phyloP scores from a whole-genome alignment of 2,888 invertebrate genomes.

The Phortica okadai region DNA sequence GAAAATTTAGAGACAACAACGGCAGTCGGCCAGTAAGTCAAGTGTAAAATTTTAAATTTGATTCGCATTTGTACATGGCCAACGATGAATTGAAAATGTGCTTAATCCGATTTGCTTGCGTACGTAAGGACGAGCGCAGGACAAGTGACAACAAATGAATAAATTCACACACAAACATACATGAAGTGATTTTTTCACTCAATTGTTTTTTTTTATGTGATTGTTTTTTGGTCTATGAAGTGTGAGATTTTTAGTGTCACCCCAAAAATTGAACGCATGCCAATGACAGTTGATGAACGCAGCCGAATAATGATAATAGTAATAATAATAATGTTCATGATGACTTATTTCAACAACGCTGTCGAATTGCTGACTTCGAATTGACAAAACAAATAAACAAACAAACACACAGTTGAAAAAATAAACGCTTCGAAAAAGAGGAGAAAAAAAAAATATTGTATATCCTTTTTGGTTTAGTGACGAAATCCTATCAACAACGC shows the following conservation, averaged over 20 bases:
- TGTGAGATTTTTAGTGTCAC: background rate
- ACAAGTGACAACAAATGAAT: conserved; percentile 57
- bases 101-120: conserved; percentile 75
- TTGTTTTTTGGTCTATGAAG: background rate
- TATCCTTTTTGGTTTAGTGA: conserved; percentile 45
- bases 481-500: conserved; percentile 61
- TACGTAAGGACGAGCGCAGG: conserved; percentile 2
- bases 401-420: conserved; percentile 30
- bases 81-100: conserved; percentile 70
- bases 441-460: background rate
- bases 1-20: background rate
- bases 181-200: background rate
- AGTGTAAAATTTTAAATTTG: conserved; percentile 77
- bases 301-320: background rate
- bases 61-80: conserved; percentile 73
- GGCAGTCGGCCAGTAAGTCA: conserved; percentile 66
- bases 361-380: conserved; percentile 49
- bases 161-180: conserved; percentile 57
- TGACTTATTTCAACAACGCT: conserved; percentile 51
- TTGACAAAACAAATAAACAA: conserved; percentile 47
- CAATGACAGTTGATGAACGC: conserved; percentile 4
- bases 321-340: background rate
- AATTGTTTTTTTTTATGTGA: background rate
- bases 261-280: background rate
- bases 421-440: conserved; percentile 29